Base-by-base conservation (phyloP, 2,888 invertebrate genomes). In the Tanytarsus gracilentus region DNA sequence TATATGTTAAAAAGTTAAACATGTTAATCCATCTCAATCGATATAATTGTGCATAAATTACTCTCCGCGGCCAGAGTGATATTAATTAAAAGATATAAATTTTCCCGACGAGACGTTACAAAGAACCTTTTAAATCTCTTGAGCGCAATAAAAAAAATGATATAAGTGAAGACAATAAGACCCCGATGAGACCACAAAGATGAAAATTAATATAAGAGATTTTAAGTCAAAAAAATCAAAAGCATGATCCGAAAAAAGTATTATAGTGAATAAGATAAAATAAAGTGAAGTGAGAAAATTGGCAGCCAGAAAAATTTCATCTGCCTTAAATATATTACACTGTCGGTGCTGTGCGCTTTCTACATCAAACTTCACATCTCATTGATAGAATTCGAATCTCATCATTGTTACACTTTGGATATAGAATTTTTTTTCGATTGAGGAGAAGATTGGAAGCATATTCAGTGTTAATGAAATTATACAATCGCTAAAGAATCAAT, bases 11-110 rank as follows among this genome's bases (percentile, higher is more conserved):
- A n/a, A n/a, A 58, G 58, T 58, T 58, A 14, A 48, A 58, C 29
- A 44, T 58, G 29, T 58, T 58, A 58, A 58, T 58, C 48, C 58
- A 58, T 58, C 58, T 58, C 48, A 40, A 48, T 58, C 29, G 58
- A n/a, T n/a, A n/a, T 48, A 58, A 58, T 58, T 48, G 58, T 58
- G 58, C 58, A 58, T 58, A 58, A 58, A 58, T 58, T 58, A 58
- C 48, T 23, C 29, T 25, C 40, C 40, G n/a, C n/a, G n/a, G n/a
- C n/a, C n/a, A n/a, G n/a, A n/a, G n/a, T n/a, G 25, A 58, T 58
- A 58, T 44, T 56, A 56, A 56, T 44, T 56, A 56, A 56, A 44
- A 40, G 36, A 23, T 44, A 56, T 7, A 44, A 39, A 58, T 29
- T 18, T 55, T n/a, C n/a, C n/a, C n/a, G n/a, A n/a, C n/a, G n/a